Conservation (phyloP, 2,888 invertebrate species). For the Doris montereyensis region DNA sequence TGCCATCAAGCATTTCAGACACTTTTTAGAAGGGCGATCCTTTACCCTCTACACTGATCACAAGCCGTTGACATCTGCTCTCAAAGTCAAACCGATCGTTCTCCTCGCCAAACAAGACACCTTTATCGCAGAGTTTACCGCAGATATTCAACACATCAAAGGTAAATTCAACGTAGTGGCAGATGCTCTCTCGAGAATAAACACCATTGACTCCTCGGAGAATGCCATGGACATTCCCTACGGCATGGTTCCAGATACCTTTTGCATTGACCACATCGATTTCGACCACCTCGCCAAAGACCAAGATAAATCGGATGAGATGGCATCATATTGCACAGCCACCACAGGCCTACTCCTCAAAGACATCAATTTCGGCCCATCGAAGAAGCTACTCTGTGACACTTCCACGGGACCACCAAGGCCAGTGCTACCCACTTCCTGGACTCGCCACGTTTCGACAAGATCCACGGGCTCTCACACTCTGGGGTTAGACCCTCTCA, state of each 20-base stretch:
- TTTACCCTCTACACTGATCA: too few relatives aligned
- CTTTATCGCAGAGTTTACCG: conserved; percentile 26
- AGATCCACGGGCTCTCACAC: conserved; percentile 32
- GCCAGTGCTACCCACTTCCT: too few relatives aligned
- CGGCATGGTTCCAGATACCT: conserved; percentile 27
- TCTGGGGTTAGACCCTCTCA: conserved; percentile 28
- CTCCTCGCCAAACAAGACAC: conserved; percentile 33
- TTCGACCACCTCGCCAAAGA: conserved; percentile 26
- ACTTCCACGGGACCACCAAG: neutral
- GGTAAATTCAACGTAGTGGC: too few relatives aligned
- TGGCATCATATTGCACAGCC: conserved; percentile 27
- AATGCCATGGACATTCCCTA: too few relatives aligned
- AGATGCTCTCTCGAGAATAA: too few relatives aligned
- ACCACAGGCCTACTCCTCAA: conserved; percentile 16
- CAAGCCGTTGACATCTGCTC: conserved; percentile 23
- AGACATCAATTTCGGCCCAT: conserved; percentile 23
- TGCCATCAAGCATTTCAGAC: too few relatives aligned
- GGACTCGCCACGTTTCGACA: conserved; percentile 22
- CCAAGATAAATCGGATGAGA: conserved; percentile 28
- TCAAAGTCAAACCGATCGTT: conserved; percentile 18
- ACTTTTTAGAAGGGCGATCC: too few relatives aligned
- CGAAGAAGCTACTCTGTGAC: conserved; percentile 13
- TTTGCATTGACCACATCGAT: conserved; percentile 26
- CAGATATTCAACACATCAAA: conserved; percentile 21
- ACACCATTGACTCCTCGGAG: too few relatives aligned